Percentiles rank a stretch among this genome's conserved stretches.
These are phyloP conservation scores for Myripristis murdjan DNA, from an alignment of 2,797 vertebrate species.

Conservation along the genomic window DNA sequence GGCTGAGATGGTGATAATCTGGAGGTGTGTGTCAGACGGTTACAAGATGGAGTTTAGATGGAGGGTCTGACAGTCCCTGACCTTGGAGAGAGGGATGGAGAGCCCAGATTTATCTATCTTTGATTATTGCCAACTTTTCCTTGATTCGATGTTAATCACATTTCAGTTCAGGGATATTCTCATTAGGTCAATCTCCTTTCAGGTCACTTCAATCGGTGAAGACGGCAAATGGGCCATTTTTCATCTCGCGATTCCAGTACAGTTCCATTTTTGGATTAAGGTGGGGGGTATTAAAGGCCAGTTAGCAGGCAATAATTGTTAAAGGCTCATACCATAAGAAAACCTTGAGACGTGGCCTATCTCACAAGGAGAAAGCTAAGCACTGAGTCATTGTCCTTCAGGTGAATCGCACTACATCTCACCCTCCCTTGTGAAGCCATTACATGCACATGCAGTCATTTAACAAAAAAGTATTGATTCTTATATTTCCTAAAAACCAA, in stretches of 20 bases:
- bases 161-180: constrained; percentile 65
- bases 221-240: constrained; percentile 55
- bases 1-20: constrained; percentile 30
- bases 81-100: constrained; percentile 57
- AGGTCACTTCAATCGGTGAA: constrained; percentile 60
- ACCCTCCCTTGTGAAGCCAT: not conserved
- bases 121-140: constrained; percentile 64
- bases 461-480: not conserved
- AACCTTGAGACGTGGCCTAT: constrained; percentile 45
- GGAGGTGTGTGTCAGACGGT: constrained; percentile 40
- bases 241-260: constrained; percentile 51
- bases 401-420: constrained; percentile 28
- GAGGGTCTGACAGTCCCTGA: constrained; percentile 59
- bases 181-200: constrained; percentile 50
- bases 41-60: constrained; percentile 49
- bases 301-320: constrained; percentile 47
- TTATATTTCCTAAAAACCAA: not conserved
- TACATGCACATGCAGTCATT: not conserved
- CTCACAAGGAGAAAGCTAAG: constrained; percentile 27
- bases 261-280: constrained; percentile 52
- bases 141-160: constrained; percentile 70
- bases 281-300: constrained; percentile 38
- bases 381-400: constrained; percentile 42
- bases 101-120: constrained; percentile 65
- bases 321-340: constrained; percentile 22